These are phyloP conservation scores for Lampropteryx suffumata DNA, from an alignment of 2,888 invertebrate genomes.

Conservation along the genomic window DNA sequence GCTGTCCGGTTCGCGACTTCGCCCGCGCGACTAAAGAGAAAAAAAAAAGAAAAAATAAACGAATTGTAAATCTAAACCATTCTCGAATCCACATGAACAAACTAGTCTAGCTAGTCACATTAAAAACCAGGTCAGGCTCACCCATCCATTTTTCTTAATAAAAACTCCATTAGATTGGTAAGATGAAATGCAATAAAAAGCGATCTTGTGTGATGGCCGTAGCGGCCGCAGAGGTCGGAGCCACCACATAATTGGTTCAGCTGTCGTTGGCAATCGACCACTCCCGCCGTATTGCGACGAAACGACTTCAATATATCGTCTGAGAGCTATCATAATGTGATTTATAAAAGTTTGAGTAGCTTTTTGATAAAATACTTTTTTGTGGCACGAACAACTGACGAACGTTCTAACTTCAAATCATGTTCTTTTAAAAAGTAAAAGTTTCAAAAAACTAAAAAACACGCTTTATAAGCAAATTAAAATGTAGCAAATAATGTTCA, in stretches of 20 bases:
- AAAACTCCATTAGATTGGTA: slow-evolving; percentile 7
- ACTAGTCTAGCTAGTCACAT: no score
- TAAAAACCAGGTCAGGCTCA: background rate
- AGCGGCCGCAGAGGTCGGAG: slow-evolving; percentile 8
- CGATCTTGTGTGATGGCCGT: slow-evolving; percentile 17
- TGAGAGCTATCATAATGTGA: slow-evolving; percentile 34
- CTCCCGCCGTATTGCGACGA: slow-evolving; percentile 29
- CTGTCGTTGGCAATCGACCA: slow-evolving; percentile 32
- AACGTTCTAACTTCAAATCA: no score
- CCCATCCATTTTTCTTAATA: background rate
- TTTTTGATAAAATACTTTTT: slow-evolving; percentile 9
- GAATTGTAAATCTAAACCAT: no score
- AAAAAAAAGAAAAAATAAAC: no score
- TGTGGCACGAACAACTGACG: no score
- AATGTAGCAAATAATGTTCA: no score
- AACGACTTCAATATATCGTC: slow-evolving; percentile 35
- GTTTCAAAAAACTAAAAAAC: no score
- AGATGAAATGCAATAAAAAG: slow-evolving; percentile 27
- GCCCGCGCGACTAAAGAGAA: no score
- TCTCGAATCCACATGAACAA: no score
- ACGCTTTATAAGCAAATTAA: no score
- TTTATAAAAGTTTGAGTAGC: slow-evolving; percentile 33
- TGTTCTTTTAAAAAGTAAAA: no score
- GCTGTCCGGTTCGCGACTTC: no score
- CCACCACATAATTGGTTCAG: slow-evolving; percentile 34